A percentile compares a stretch with the other conserved stretches of the same genome.
These are phyloP conservation scores for Gasterosteus aculeatus DNA, from an alignment of 2,113 vertebrate genomes.

Conservation along the genomic window DNA sequence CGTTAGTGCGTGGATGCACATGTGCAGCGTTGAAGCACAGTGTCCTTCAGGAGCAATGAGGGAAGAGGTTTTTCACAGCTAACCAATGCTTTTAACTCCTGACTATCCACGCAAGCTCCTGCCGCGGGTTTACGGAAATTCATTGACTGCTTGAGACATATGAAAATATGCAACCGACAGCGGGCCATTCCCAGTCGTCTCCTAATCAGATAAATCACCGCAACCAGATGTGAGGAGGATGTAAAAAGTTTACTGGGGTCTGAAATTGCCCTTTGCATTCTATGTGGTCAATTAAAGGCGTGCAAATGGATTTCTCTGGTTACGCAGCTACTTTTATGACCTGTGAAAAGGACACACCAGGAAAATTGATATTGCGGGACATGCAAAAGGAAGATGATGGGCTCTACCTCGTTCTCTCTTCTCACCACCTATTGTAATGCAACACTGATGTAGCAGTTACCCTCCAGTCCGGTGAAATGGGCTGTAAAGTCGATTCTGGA, in stretches of 20 bases:
- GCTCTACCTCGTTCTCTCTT: background rate
- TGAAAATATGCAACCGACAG: background rate
- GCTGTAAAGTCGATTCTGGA: background rate
- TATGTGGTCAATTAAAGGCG: conserved; percentile 22
- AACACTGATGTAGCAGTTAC: background rate
- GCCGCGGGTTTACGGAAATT: background rate
- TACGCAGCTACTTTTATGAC: conserved; percentile 27
- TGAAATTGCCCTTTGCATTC: conserved; percentile 8
- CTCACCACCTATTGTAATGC: background rate
- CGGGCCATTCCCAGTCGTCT: background rate
- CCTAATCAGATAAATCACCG: conserved; percentile 18
- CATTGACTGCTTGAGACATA: background rate
- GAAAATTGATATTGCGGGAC: conserved; percentile 20
- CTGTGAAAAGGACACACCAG: background rate
- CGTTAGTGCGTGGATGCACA: background rate
- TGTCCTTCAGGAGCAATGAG: background rate
- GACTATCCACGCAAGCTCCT: background rate
- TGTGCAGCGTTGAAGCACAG: background rate
- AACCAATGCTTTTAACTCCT: background rate
- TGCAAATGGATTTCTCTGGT: conserved; percentile 31
- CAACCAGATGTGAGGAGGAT: background rate
- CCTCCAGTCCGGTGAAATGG: background rate
- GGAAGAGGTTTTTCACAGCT: background rate
- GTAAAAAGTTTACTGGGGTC: conserved; percentile 25
- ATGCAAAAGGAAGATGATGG: conserved; percentile 5